phyloP scores from a whole-genome alignment of 2,888 invertebrate genomes.

The Leptopilina drosophilae region DNA sequence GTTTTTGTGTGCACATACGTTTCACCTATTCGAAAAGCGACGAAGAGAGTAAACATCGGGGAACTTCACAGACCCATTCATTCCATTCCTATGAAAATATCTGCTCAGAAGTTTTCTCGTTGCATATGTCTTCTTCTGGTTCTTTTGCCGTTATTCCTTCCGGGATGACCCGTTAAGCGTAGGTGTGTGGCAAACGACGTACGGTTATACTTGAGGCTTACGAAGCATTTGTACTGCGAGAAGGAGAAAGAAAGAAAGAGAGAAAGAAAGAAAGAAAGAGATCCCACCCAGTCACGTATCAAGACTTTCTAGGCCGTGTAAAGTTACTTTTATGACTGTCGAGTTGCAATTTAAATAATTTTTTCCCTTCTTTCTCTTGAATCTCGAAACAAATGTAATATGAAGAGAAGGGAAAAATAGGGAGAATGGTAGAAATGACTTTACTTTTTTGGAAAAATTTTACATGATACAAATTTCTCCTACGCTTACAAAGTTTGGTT shows the following conservation, averaged over 20 bases:
- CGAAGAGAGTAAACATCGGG: slow-evolving; percentile 36
- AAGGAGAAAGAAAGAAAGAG: background rate
- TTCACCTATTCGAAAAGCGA: slow-evolving; percentile 39
- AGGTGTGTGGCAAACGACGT: slow-evolving; percentile 15
- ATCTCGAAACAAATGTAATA: too few species aligned
- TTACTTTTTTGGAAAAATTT: too few species aligned
- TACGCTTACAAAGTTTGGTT: too few species aligned
- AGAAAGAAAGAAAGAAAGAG: background rate
- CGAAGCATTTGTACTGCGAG: slow-evolving; percentile 21
- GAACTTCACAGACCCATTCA: slow-evolving; percentile 49
- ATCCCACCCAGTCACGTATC: slow-evolving; percentile 24
- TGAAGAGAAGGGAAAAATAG: too few species aligned
- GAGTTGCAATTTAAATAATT: too few species aligned
- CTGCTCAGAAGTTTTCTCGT: slow-evolving; percentile 42
- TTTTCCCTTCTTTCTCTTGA: too few species aligned
- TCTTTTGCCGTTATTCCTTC: slow-evolving; percentile 39
- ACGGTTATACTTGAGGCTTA: slow-evolving; percentile 8
- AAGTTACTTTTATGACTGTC: too few species aligned
- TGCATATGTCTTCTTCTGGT: slow-evolving; percentile 44
- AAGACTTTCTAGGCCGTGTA: background rate
- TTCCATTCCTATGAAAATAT: slow-evolving; percentile 46
- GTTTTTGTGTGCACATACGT: slow-evolving; percentile 35
- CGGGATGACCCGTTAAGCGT: slow-evolving; percentile 29
- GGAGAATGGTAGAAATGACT: too few species aligned
- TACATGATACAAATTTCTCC: too few species aligned